Base-by-base conservation (phyloP, 2,888 invertebrate genomes). In the Platerodrilus igneus region DNA sequence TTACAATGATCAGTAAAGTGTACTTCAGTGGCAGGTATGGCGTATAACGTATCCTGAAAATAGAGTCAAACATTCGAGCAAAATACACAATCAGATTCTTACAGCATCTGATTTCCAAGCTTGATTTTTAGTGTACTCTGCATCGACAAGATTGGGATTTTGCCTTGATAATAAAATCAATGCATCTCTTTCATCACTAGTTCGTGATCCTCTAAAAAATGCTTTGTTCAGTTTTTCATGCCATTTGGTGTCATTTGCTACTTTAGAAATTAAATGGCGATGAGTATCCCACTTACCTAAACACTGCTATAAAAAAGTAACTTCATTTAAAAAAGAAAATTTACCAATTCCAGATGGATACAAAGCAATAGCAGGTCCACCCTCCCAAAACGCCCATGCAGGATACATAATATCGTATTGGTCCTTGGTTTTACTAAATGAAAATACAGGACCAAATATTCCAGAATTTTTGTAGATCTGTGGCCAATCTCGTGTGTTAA, bases 331-430 rank as follows among this genome's bases (percentile, higher is more conserved):
- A 7, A 15, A 7, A 6, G 11, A 19, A 4, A 1, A 4, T 3
- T 51, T 53, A 64, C 68, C 69, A 47, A 96, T 79, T 11, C 96
- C 96, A 35, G 80, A 84, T 0, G 96, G 96, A 70, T 95, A 94
- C 6, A 94, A 70, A 20, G 85, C 80, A 53, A 96, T 95, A 1
- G 96, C 95, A 8, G 97, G 97, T 0, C 97, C 97, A 15, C 96
- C 96, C 69, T 92, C 92, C 94, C 95, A 94, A 68, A 97, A 97
- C 22, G 92, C 84, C 96, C 96, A 97, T 0, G 95, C 89, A 1
- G 96, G 96, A 64, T 88, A 90, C 81, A 88, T 87, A 45, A 97
- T 91, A 62, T 97, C 97, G 64, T 76, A 75, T 67, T 90, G 88
- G 19, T 89, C 82, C 23, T 65, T 59, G 1, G 86, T 84, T 83